Conservation (phyloP, 2,888 invertebrate species). For the Tachina lurida region DNA sequence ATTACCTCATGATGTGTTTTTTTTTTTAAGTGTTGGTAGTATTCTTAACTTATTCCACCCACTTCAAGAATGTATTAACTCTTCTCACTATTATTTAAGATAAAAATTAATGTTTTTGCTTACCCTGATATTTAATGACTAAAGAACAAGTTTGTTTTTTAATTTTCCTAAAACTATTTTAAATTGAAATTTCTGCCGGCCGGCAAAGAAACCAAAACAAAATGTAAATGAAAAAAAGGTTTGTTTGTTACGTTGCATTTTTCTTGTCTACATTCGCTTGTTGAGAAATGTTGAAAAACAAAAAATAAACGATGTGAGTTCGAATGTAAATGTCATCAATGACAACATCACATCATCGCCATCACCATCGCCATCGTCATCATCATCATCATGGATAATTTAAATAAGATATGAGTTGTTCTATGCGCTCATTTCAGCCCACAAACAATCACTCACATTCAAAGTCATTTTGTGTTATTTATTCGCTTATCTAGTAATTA, state of each 20-base stretch:
- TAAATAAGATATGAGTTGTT: slow-evolving; percentile 22
- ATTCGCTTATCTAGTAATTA: background rate
- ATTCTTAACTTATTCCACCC: too few species aligned
- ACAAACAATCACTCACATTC: background rate
- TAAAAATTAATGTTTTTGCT: background rate
- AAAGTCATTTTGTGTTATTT: background rate
- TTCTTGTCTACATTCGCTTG: slow-evolving; percentile 19
- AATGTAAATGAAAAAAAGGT: background rate
- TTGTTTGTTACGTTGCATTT: background rate
- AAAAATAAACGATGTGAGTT: background rate
- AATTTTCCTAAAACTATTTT: slow-evolving; percentile 2
- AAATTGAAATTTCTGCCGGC: slow-evolving; percentile 27
- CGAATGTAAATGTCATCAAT: slow-evolving; percentile 14
- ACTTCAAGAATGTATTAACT: too few species aligned
- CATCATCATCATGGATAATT: slow-evolving; percentile 6
- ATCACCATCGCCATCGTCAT: slow-evolving; percentile 18
- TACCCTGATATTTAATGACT: background rate
- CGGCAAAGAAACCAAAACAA: background rate
- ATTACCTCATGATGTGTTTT: too few species aligned
- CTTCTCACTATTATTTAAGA: too few species aligned
- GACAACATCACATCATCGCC: slow-evolving; percentile 34
- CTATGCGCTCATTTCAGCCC: background rate
- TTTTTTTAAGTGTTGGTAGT: too few species aligned
- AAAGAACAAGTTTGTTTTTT: background rate
- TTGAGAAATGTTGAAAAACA: slow-evolving; percentile 5